These are phyloP conservation scores for Argopecten irradians DNA, from an alignment of 1,140 invertebrate species.

Conservation along the genomic window DNA sequence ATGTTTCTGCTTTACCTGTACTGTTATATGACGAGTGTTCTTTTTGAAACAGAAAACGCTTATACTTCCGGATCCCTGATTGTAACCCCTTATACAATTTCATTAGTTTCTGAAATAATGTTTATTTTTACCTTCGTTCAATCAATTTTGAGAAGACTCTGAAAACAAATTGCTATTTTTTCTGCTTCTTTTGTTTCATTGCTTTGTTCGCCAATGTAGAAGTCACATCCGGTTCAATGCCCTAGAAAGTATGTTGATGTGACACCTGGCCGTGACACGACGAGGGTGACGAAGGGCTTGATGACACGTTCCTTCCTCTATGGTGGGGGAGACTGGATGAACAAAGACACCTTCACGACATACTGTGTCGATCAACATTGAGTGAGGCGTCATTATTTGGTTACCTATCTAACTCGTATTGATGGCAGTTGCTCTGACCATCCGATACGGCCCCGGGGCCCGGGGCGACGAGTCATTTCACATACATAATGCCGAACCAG, in stretches of 20 bases:
- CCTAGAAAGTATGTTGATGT: neutral
- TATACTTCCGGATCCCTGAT: too few relatives aligned
- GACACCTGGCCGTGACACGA: neutral
- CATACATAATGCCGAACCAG: neutral
- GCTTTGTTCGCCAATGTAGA: neutral
- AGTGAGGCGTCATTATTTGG: neutral
- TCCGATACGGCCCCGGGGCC: neutral
- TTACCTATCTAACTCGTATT: neutral
- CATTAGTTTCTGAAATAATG: too few relatives aligned
- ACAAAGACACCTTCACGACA: neutral
- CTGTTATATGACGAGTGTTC: too few relatives aligned
- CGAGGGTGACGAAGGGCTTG: neutral
- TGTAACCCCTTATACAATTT: too few relatives aligned
- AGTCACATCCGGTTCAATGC: neutral
- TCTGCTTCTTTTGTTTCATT: too few relatives aligned
- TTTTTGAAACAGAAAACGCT: too few relatives aligned
- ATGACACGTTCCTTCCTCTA: neutral
- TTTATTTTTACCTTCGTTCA: too few relatives aligned
- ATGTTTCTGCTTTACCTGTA: too few relatives aligned
- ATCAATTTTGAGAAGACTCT: too few relatives aligned
- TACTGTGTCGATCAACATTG: neutral
- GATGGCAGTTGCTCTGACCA: neutral
- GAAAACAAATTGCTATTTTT: too few relatives aligned
- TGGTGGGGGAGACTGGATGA: neutral
- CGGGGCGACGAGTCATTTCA: conserved; percentile 1